Percentiles rank a stretch among this genome's conserved stretches.
Conservation (phyloP, 2,888 invertebrate genomes). For the Hololepta plana region DNA sequence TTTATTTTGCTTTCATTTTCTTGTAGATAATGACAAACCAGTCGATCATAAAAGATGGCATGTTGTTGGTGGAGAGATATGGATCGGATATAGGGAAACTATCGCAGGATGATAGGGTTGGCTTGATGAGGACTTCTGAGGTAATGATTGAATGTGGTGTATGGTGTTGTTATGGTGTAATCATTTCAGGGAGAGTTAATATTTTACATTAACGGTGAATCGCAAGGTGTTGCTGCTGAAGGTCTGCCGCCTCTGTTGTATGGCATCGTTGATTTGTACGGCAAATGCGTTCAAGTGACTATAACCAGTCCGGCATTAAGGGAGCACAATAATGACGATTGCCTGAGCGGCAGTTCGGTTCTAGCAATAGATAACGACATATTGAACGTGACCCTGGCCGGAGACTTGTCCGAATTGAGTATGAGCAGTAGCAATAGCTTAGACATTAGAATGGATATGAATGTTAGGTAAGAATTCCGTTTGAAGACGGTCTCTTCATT, state of each 20-base stretch:
- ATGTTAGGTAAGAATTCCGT: constrained; percentile 19
- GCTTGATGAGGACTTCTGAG: constrained; percentile 65
- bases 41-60: constrained; percentile 71
- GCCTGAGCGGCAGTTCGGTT: constrained; percentile 27
- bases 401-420: constrained; percentile 26
- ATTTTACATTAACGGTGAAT: constrained; percentile 76
- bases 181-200: constrained; percentile 53
- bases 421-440: constrained; percentile 27
- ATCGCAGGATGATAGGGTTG: constrained; percentile 66
- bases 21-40: constrained; percentile 68
- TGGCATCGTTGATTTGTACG: constrained; percentile 67
- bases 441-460: constrained; percentile 28
- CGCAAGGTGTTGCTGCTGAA: constrained; percentile 71
- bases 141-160: constrained; percentile 24
- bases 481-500: neutral
- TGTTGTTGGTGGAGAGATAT: constrained; percentile 64
- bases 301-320: constrained; percentile 28
- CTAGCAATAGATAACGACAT: constrained; percentile 27
- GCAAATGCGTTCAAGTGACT: constrained; percentile 66
- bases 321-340: constrained; percentile 29
- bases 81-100: constrained; percentile 71
- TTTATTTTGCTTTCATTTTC: constrained; percentile 6
- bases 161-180: neutral
- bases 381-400: constrained; percentile 26
- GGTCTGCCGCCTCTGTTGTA: constrained; percentile 57